Evolutionary conservation across 2,888 invertebrate genomes (phyloP), one percentile per base, ranked within the genome.

Genomic region (Azorinus chamasolen): DNA sequence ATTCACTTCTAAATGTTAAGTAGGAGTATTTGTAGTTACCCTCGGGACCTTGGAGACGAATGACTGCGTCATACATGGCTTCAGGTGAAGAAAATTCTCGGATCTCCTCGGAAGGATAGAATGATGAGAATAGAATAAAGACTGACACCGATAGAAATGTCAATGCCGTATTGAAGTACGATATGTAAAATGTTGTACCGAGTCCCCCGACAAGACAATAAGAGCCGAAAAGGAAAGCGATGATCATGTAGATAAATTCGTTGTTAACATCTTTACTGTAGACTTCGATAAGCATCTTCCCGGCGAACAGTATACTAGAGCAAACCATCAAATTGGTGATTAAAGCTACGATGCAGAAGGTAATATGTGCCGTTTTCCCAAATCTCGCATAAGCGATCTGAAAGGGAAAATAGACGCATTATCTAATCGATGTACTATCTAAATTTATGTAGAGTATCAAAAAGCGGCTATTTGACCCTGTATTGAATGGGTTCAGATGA

Each of bases 101-200:
- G 1, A 69, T 71, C 8, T 71, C 71, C 0, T 68, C 68, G 27
- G 73, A 66, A 14, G 81, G 76, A 14, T 65, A 62, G 58, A 85
- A 86, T 57, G 75, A 79, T 5, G 86, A 79, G 55, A 81, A 79
- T 10, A 87, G 55, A n/a, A 85, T 84, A 59, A 87, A 88, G 8
- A 83, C 71, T 5, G 88, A 64, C 16, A 91, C 70, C 14, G 87
- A 73, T 6, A 86, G 54, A 55, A 89, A 90, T 4, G 89, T 87
- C n/a, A 90, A 62, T 12, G 86, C 86, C 0, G 89, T 87, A 74
- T 89, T 90, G 73, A 89, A 88, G 74, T 91, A 91, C 12, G 89
- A 89, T 20, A 91, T 90, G 65, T 91, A 91, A 62, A 91, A 91
- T 1, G 90, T 90, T 6, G 91, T 89, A 0, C 91, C 88, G 0